These are phyloP conservation scores for Ophioninae sp. DNA, from an alignment of 2,888 invertebrate genomes.

Conservation along the genomic window DNA sequence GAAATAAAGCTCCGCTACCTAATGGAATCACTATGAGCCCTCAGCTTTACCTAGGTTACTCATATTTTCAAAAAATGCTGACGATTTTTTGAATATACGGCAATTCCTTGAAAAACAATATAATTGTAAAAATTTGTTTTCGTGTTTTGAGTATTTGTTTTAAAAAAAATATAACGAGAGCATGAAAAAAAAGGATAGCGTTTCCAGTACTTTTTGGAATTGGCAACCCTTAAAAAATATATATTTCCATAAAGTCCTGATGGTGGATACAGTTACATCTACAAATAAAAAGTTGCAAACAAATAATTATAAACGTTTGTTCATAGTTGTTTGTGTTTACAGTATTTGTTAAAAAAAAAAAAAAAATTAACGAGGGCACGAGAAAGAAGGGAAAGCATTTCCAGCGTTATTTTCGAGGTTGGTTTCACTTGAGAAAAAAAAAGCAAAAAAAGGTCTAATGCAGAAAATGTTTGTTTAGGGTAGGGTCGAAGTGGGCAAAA, in stretches of 20 bases:
- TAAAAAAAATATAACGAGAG: background rate
- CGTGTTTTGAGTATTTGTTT: background rate
- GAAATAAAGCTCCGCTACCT: conserved; percentile 7
- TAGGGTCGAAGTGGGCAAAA: background rate
- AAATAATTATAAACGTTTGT: too few relatives aligned
- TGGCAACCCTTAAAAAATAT: background rate
- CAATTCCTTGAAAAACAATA: background rate
- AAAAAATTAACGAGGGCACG: too few relatives aligned
- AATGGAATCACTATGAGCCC: conserved; percentile 9
- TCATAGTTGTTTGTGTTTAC: too few relatives aligned
- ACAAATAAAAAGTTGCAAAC: too few relatives aligned
- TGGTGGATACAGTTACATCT: too few relatives aligned
- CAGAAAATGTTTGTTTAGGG: background rate
- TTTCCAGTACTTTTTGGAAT: too few relatives aligned
- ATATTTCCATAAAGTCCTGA: background rate
- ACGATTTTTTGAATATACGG: background rate
- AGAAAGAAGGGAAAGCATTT: too few relatives aligned
- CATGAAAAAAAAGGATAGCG: background rate
- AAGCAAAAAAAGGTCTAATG: too few relatives aligned
- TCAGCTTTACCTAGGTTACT: conserved; percentile 15
- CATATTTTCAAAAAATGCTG: background rate
- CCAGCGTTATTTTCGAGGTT: too few relatives aligned
- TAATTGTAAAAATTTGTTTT: background rate
- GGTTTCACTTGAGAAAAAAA: too few relatives aligned
- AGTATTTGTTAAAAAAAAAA: too few relatives aligned